Conservation (phyloP, 2,888 invertebrate genomes). For the Nudaria mundana region DNA sequence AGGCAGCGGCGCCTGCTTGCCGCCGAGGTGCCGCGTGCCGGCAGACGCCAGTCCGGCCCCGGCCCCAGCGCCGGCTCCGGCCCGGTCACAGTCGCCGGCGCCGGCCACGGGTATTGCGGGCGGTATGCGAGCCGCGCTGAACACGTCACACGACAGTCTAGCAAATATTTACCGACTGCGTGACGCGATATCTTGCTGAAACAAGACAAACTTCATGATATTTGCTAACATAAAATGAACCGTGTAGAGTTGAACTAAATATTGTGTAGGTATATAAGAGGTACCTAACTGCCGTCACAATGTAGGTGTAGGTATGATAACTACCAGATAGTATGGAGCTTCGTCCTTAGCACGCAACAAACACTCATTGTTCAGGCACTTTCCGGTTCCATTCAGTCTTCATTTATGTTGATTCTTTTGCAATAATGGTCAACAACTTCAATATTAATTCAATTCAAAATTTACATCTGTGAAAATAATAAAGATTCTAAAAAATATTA, state of each 20-base stretch:
- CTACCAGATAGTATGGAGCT: conserved; percentile 8
- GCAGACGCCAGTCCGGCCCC: conserved; percentile 1
- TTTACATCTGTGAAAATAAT: too few relatives aligned
- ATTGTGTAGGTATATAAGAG: not conserved
- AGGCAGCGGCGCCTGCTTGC: conserved; percentile 37
- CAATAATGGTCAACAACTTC: too few relatives aligned
- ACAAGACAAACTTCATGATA: conserved; percentile 1
- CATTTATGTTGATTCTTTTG: not conserved
- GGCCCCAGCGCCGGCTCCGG: not conserved
- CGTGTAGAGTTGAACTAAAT: not conserved
- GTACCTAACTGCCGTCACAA: too few relatives aligned
- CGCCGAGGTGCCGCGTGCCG: conserved; percentile 6
- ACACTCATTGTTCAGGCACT: conserved; percentile 3
- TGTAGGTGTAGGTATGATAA: too few relatives aligned
- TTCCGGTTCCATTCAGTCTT: not conserved
- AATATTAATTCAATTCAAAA: too few relatives aligned
- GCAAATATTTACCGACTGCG: conserved; percentile 6
- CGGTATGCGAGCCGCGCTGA: conserved; percentile 3
- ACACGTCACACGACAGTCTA: conserved; percentile 6
- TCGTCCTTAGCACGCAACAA: conserved; percentile 3
- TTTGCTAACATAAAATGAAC: not conserved
- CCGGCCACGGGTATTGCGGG: not conserved
- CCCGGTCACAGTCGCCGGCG: not conserved
- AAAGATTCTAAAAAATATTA: too few relatives aligned
- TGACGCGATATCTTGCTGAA: conserved; percentile 15